A percentile compares a stretch with the other conserved stretches of the same genome.
Evolutionary conservation across 2,797 vertebrate genomes (phyloP).

Genomic region (Meda fulgida): DNA sequence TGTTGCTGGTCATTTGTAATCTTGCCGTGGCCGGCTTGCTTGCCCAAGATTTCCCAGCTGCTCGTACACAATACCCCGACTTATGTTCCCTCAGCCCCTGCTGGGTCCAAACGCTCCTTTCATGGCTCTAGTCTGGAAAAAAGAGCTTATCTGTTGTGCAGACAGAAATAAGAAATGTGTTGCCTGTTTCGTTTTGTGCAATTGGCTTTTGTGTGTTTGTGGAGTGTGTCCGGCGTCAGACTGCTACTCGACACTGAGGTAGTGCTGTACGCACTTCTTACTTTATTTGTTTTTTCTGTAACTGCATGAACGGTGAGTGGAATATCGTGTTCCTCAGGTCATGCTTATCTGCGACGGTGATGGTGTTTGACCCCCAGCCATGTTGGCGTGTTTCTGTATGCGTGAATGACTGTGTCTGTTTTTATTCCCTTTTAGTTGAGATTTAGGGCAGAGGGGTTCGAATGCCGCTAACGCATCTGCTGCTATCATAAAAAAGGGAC

Average conservation of each 20-base stretch:
- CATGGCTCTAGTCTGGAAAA: slow-evolving; percentile 7
- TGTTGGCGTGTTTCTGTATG: background rate
- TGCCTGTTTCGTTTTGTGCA: slow-evolving; percentile 60
- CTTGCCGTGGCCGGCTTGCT: slow-evolving; percentile 28
- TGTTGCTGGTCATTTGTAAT: slow-evolving; percentile 53
- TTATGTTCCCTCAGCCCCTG: slow-evolving; percentile 33
- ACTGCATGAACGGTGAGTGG: slow-evolving; percentile 9
- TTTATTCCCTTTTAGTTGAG: slow-evolving; percentile 56
- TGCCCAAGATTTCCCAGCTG: slow-evolving; percentile 47
- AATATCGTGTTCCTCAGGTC: slow-evolving; percentile 53
- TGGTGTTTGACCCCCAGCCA: background rate
- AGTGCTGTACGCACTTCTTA: background rate
- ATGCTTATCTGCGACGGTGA: slow-evolving; percentile 7
- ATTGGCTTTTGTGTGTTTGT: slow-evolving; percentile 66
- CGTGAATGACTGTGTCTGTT: background rate
- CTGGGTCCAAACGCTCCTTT: slow-evolving; percentile 34
- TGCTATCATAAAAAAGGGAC: slow-evolving; percentile 18
- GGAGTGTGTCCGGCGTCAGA: slow-evolving; percentile 58
- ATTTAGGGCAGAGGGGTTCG: slow-evolving; percentile 22
- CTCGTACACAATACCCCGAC: slow-evolving; percentile 38
- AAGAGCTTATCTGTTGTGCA: slow-evolving; percentile 38
- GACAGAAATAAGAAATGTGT: slow-evolving; percentile 35
- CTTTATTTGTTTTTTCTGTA: background rate
- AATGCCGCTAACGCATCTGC: background rate
- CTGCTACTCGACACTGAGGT: background rate